phyloP scores from a whole-genome alignment of 2,888 invertebrate genomes.

The Melolontha melolontha region DNA sequence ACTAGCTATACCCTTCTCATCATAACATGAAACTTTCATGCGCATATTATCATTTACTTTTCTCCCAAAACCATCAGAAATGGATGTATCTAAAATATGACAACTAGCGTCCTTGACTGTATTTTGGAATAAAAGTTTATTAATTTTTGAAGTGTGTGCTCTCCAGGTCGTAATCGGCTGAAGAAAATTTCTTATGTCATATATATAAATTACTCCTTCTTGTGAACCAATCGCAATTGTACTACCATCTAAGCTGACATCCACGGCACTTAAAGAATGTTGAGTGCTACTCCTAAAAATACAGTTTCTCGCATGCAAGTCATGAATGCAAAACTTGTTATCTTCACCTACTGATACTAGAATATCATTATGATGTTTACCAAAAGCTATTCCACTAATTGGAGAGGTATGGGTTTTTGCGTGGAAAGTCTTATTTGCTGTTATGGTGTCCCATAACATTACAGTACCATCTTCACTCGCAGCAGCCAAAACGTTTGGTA shows the following conservation, averaged over 20 bases:
- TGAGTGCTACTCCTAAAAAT: conserved; percentile 56
- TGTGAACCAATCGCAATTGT: conserved; percentile 56
- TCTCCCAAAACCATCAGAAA: conserved; percentile 4
- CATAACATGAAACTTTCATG: background rate
- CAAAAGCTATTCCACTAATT: conserved; percentile 55
- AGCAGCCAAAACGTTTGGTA: conserved; percentile 51
- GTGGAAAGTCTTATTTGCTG: conserved; percentile 46
- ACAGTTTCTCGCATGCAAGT: conserved; percentile 51
- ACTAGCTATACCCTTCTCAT: conserved; percentile 17
- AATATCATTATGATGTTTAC: conserved; percentile 51
- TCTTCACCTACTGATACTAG: conserved; percentile 57
- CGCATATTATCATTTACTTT: background rate
- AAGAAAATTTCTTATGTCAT: conserved; percentile 56
- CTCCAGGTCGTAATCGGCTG: conserved; percentile 52
- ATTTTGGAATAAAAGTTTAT: conserved; percentile 36
- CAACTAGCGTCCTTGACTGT: conserved; percentile 10
- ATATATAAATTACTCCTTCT: conserved; percentile 57
- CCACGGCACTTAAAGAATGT: conserved; percentile 56
- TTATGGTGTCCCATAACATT: conserved; percentile 43
- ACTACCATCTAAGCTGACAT: conserved; percentile 55
- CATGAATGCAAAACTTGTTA: conserved; percentile 57
- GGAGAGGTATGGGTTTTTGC: conserved; percentile 52
- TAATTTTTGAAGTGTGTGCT: conserved; percentile 50
- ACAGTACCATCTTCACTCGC: conserved; percentile 55
- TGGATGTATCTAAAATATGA: conserved; percentile 8